Evolutionary conservation across 2,797 vertebrate species (phyloP), one percentile per base, ranked within the genome.

Genomic region (Myotis pilosus): DNA sequence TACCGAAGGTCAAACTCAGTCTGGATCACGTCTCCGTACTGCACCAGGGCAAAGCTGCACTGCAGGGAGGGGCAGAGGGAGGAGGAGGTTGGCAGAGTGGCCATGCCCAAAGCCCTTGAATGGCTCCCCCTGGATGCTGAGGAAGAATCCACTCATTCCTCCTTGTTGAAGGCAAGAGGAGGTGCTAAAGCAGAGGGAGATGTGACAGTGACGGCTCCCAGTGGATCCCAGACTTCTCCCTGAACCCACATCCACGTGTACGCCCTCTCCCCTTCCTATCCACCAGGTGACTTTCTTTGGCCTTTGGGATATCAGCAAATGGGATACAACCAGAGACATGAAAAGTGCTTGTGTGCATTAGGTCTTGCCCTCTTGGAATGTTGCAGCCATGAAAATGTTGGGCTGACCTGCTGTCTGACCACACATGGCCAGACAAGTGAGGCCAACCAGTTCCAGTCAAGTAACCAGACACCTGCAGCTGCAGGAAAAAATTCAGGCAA

Each of bases 41-140:
- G 99, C 23, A 99, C 98, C 95, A 99, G 84, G 15, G 98, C 98
- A 97, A 99, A 99, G 47, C 94, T 87, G 89, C 98, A 99, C 98
- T 99, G 92, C 22, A 94, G 86, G 72, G 49, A 55, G 12, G 19
- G 41, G 11, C 0, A 0, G 0, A 72, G 47, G 36, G 6, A 57
- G 13, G 23, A 80, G 53, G 33, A 38, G 22, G 51, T 66, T 47
- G 62, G 76, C 30, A 84, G 47, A 87, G 47, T 5, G 0, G 0
- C 20, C 57, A 55, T 16, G 57, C 36, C 47, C 72, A 57, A 89
- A 47, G 44, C 55, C 64, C 36, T 53, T 36, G 22, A 44, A 68
- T 55, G 12, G 55, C 20, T 64, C 47, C 49, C 36, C 62, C 44
- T 75, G 53, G 47, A 71, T 74, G 66, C 22, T 30, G 51, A 55